Conservation (phyloP, 2,113 vertebrate species). For the Marmota monax region DNA sequence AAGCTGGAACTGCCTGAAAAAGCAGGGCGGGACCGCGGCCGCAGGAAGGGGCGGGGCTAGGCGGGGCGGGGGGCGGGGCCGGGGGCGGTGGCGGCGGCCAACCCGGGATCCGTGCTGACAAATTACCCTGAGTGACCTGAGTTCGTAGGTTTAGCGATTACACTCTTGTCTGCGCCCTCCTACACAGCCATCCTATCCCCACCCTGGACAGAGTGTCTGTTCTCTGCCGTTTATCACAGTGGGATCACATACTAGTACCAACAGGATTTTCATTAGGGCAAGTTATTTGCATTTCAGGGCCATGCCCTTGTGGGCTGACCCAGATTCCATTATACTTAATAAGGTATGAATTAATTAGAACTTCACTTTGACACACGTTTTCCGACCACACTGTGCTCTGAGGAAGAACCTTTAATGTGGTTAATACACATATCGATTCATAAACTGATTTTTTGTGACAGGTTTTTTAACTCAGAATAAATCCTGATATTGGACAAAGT, state of each 20-base stretch:
- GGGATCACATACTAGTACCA: neutral
- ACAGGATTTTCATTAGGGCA: neutral
- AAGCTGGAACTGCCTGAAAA: neutral
- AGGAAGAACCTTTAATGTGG: neutral
- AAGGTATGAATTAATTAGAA: neutral
- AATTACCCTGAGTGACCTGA: accelerated
- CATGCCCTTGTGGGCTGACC: neutral
- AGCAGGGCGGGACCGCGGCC: neutral
- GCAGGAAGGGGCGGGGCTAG: neutral
- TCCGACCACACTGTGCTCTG: neutral
- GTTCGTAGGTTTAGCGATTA: accelerated
- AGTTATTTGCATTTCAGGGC: neutral
- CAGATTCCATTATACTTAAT: neutral
- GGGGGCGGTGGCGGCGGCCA: neutral
- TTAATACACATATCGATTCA: neutral
- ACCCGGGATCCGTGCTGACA: accelerated
- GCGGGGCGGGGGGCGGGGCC: no score
- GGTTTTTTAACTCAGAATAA: slow-evolving; percentile 31
- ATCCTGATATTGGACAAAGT: neutral
- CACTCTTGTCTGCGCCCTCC: neutral
- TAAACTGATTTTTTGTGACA: slow-evolving; percentile 12
- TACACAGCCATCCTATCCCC: accelerated
- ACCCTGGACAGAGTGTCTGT: no score
- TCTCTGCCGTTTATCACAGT: neutral
- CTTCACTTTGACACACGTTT: neutral